Conservation (phyloP, 2,113 vertebrate species). For the Scomber japonicus region DNA sequence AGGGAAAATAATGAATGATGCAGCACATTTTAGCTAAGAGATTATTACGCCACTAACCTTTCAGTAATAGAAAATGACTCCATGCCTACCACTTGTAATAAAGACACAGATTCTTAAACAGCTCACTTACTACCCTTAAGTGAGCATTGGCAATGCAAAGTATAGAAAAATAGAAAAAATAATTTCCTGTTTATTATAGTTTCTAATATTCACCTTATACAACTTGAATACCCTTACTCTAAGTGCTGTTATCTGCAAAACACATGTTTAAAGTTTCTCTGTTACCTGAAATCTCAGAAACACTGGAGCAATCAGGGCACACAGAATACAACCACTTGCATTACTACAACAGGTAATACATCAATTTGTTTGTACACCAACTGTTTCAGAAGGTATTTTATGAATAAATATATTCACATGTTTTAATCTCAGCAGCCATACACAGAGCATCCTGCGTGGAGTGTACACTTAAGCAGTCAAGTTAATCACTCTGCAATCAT, state of each 20-base stretch:
- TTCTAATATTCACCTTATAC: background rate
- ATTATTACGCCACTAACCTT: background rate
- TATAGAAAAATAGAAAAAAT: background rate
- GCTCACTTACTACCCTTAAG: background rate
- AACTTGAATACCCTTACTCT: background rate
- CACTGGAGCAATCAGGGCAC: background rate
- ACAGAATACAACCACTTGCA: background rate
- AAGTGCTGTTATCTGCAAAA: background rate
- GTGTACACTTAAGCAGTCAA: slow-evolving; percentile 40
- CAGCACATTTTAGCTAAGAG: background rate
- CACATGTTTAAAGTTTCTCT: slow-evolving; percentile 9
- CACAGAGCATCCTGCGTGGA: background rate
- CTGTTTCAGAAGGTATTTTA: background rate
- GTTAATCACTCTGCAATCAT: slow-evolving; percentile 46
- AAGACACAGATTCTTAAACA: background rate
- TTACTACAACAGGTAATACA: background rate
- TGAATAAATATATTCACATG: slow-evolving; percentile 17
- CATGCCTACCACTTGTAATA: background rate
- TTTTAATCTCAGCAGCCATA: slow-evolving; percentile 18
- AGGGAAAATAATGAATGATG: background rate
- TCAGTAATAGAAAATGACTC: background rate
- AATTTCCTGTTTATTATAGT: background rate
- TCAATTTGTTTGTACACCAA: background rate
- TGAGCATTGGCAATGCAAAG: slow-evolving; percentile 1
- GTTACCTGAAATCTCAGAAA: background rate